Evolutionary conservation across 2,888 invertebrate genomes (phyloP).

Genomic region (Thymelicus lineola): DNA sequence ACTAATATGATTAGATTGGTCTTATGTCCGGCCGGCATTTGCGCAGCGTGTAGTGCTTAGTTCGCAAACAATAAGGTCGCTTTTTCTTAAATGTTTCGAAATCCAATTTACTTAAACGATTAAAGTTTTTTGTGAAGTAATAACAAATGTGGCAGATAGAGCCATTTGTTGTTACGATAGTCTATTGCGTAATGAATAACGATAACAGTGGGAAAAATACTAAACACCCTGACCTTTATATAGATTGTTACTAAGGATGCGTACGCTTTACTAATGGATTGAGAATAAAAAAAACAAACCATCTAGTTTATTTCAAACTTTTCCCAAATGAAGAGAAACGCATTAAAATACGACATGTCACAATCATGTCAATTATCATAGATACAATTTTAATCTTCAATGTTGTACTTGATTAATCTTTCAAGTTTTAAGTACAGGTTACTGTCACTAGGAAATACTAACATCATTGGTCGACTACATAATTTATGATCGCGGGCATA

Average conservation of each 20-base stretch:
- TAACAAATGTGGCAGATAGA: background rate
- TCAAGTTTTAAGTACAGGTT: no score
- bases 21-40: background rate
- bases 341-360: background rate
- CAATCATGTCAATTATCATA: background rate
- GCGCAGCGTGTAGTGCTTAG: background rate
- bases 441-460: no score
- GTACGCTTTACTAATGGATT: no score
- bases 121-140: slow-evolving; percentile 5
- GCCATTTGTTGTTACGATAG: slow-evolving; percentile 5
- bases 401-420: no score
- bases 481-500: background rate
- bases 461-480: no score
- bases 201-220: slow-evolving; percentile 16
- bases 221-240: background rate
- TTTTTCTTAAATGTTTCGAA: background rate
- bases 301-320: no score
- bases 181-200: slow-evolving; percentile 16
- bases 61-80: background rate
- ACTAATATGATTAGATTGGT: slow-evolving; percentile 35
- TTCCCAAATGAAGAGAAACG: background rate
- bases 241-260: background rate
- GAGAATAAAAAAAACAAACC: no score
- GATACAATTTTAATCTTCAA: no score
- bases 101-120: slow-evolving; percentile 24